Base-by-base conservation (phyloP, 2,888 invertebrate species). In the Melanargia galathea region DNA sequence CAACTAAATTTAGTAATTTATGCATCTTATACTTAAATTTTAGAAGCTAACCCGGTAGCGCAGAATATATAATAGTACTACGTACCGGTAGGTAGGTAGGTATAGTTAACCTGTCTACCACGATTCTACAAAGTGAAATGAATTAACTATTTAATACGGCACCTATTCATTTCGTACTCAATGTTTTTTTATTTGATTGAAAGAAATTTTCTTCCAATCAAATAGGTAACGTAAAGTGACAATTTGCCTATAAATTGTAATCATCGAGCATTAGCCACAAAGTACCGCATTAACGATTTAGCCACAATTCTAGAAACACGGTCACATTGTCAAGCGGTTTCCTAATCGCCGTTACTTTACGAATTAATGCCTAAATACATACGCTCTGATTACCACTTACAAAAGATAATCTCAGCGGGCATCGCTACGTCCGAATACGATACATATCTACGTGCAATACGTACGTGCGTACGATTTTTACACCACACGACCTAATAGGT, bases 341-440 rank as follows among this genome's bases (percentile, higher is more conserved):
- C 52, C 48, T 60, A 67, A 60, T 63, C 16, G 45, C 48, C 60
- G 60, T 63, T 63, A 54, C 60, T 63, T 51, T 30, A 54, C 62
- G 59, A 51, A 58, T 55, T 38, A 66, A 66, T 57, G 62, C 60
- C 57, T 65, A 63, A 68, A 66, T 68, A 55, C 64, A 30, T 66
- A 66, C 63, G 70, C 68, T 70, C 70, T 66, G 66, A 64, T 70
- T 63, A 65, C 33, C 63, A 58, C 60, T 40, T 45, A 64, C 62
- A 56, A 55, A 60, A 52, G 60, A 52, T 67, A 40, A 65, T 64
- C 60, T 66, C 33, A 13, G 20, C 61, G 51, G 52, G 60, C 62
- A 45, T 58, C 40, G 58, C 46, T 45, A 61, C 57, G 46, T 26
- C 43, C 51, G 30, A 26, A 16, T 16, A n/a, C 2, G 24, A 26